phyloP scores from a whole-genome alignment of 2,113 vertebrate genomes.

The Centrocercus urophasianus region DNA sequence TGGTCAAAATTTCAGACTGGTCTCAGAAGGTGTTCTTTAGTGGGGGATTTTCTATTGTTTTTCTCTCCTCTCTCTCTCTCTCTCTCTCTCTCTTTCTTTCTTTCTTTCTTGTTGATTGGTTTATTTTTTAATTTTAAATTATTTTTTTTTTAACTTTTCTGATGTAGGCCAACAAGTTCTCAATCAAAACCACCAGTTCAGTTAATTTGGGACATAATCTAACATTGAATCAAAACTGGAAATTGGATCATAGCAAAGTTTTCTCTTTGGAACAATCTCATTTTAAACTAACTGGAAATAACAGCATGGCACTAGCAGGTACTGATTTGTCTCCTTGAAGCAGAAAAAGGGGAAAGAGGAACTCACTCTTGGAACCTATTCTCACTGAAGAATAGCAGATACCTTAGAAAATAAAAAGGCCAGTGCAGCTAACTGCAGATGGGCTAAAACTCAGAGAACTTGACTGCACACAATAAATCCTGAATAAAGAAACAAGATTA shows the following conservation, averaged over 20 bases:
- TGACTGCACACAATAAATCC: background rate
- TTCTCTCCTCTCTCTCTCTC: too few relatives aligned
- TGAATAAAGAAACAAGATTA: background rate
- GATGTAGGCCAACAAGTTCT: background rate
- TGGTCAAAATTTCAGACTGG: background rate
- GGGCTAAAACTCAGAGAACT: background rate
- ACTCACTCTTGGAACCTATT: background rate
- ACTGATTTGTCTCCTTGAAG: background rate
- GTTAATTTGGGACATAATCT: background rate
- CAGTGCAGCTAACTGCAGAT: background rate
- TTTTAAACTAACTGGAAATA: background rate
- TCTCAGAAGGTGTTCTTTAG: background rate
- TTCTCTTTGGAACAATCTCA: background rate
- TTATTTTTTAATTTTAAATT: background rate
- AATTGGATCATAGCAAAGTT: background rate
- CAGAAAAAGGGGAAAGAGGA: background rate
- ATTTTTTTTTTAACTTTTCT: background rate
- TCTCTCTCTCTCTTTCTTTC: background rate
- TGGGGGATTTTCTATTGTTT: too few relatives aligned
- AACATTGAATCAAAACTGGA: background rate
- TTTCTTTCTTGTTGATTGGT: too few relatives aligned
- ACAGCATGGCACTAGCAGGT: background rate
- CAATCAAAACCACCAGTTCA: background rate
- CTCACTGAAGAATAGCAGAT: background rate
- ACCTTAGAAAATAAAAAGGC: background rate